Evolutionary conservation across 30 jellyfish, hydroid and myxozoan species (phyloP), one percentile per base, ranked within the genome.

Genomic region (Aurelia aurita): DNA sequence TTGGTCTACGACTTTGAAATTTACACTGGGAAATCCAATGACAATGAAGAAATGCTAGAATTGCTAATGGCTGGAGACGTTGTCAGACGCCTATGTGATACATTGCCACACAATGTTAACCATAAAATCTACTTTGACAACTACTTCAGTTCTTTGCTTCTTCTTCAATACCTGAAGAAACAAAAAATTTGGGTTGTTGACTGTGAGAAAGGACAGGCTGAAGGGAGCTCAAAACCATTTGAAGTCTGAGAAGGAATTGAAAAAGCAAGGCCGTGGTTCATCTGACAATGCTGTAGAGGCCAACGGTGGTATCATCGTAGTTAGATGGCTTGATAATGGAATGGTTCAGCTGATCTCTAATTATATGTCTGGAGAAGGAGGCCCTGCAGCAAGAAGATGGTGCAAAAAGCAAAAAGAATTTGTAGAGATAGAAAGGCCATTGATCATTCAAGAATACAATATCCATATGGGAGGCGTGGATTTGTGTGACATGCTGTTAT

Each of bases 311-410:
- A 61, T 26, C 13, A 26, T 21, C 21, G 27, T 18, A 61, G 27
- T 13, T 23, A 18, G 74, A 49, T 49, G 85, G 85, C 31, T 72
- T 13, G 85, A 46, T 49, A 72, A 72, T 49, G n/a, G 43, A 19
- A 46, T 45, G 16, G 85, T 72, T 10, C 85, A 72, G 79, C 81
- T 45, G 44, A 31, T 68, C 23, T 72, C 85, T 13, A 72, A 72
- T 51, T 72, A 72, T 27, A 25, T 72, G 44, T 10, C 85, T 34
- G 32, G 31, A 10, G 79, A 19, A 14, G 79, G 20, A 9, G 85
- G 80, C 32, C 44, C 44, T 39, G 88, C 18, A 11, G 88, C 88
- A 20, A 58, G 62, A 32, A 18, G 88, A 18, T 76, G 88, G 88
- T 23, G 43, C 66, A 60, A 27, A 44, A 79, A 63, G 27, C 7